Evolutionary conservation across 2,113 vertebrate genomes (phyloP), one percentile per base, ranked within the genome.

Genomic region (Nothocercus nigrocapillus): DNA sequence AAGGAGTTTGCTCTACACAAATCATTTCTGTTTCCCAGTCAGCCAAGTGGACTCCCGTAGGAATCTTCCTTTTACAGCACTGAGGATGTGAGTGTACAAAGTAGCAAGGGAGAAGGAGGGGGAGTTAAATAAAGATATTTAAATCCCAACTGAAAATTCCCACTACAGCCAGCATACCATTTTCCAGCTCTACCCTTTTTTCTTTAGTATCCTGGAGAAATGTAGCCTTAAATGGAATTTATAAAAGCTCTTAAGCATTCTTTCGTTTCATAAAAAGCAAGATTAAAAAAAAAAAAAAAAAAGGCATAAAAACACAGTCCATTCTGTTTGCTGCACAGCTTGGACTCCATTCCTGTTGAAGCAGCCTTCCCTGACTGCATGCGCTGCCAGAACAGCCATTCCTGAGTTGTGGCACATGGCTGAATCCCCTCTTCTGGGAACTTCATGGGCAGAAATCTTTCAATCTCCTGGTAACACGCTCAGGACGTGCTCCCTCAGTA

Each of bases 281-380:
- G 40, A 22, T 14, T 47, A 56, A 56, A 30, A 28, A 45, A 9
- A 5, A 25, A 54, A 56, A 56, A 30, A 28, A 45, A 9, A 5
- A 25, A 49, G 0, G 3, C 30, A 62, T 49, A 51, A 20, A 64
- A 70, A 72, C 11, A 19, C 0, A 1, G 30, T 38, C 61, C 49
- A 44, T 32, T 9, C 36, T 51, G 13, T n/a, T 80, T 70, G 36
- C 1, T 0, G 56, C 58, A 49, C 21, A 49, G 49, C 21, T 22
- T 9, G 21, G 13, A 32, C 42, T 53, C 49, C 62, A 56, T n/a
- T 74, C 62, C 76, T 73, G 36, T 45, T 75, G 63, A 70, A 85
- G 25, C 49, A 16, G 20, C 13, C 40, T 84, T 53, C 56, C 56
- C 79, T 20, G 32, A 75, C 53, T 2, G 13, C 30, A 89, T 36